Percentiles rank a stretch among this genome's conserved stretches.
Conservation (phyloP, 1,140 invertebrate genomes). For the Mylabris phalerata region DNA sequence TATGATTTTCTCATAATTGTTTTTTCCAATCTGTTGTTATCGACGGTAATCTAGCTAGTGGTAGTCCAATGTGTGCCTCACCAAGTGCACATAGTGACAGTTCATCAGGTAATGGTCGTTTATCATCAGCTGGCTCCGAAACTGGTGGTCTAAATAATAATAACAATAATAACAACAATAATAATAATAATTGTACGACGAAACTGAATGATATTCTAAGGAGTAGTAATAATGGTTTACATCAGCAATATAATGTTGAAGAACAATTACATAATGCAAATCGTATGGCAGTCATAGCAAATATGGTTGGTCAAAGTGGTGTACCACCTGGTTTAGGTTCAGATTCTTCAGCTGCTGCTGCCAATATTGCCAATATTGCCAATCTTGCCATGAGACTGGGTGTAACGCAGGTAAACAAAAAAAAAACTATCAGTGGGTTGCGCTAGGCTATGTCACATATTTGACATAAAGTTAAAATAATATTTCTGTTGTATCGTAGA, state of each 20-base stretch:
- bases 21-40: neutral
- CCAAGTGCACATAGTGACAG: slow-evolving; percentile 77
- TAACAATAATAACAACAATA: slow-evolving; percentile 61
- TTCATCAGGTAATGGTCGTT: slow-evolving; percentile 67
- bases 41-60: slow-evolving; percentile 33
- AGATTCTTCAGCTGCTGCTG: slow-evolving; percentile 46
- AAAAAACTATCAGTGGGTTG: too few relatives aligned
- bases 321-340: slow-evolving; percentile 41
- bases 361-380: slow-evolving; percentile 64
- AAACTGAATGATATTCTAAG: slow-evolving; percentile 62
- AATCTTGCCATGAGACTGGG: slow-evolving; percentile 75
- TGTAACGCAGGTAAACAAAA: slow-evolving; percentile 36
- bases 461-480: too few relatives aligned
- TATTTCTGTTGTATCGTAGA: too few relatives aligned
- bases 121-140: slow-evolving; percentile 72
- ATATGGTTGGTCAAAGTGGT: slow-evolving; percentile 55
- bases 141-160: slow-evolving; percentile 56
- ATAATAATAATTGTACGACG: slow-evolving; percentile 66
- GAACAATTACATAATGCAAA: slow-evolving; percentile 64
- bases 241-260: slow-evolving; percentile 60
- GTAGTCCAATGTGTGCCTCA: slow-evolving; percentile 62
- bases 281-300: slow-evolving; percentile 67
- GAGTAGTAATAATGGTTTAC: slow-evolving; percentile 45
- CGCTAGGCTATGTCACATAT: too few relatives aligned
- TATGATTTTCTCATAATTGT: neutral